Evolutionary conservation across 2,888 invertebrate genomes (phyloP).

Genomic region (Subacronicta megacephala): DNA sequence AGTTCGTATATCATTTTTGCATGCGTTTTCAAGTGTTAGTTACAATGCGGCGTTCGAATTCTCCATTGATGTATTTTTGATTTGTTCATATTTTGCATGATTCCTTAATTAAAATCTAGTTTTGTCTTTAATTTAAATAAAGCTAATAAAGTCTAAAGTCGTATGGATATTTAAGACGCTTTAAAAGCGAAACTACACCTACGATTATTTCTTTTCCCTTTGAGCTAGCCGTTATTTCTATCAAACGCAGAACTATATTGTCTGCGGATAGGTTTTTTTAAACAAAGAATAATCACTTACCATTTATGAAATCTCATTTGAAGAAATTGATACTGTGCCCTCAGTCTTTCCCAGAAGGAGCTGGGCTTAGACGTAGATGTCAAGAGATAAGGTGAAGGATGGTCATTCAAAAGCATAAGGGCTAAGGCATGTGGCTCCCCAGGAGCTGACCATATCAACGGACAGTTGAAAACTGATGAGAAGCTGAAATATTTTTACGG

Average conservation of each 20-base stretch:
- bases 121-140: too few species aligned
- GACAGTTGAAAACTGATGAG: conserved; percentile 62
- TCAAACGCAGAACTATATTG: too few species aligned
- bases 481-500: conserved; percentile 59
- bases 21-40: conserved; percentile 17
- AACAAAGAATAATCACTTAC: not conserved
- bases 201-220: too few species aligned
- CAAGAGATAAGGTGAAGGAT: not conserved
- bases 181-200: too few species aligned
- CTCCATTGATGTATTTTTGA: conserved; percentile 8
- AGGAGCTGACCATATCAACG: conserved; percentile 64
- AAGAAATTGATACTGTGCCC: not conserved
- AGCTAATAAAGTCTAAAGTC: too few species aligned
- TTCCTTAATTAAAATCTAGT: too few species aligned
- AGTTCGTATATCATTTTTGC: conserved; percentile 4
- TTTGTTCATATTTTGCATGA: not conserved
- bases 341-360: conserved; percentile 3
- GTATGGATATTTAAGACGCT: too few species aligned
- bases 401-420: conserved; percentile 17
- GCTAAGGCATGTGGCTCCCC: conserved; percentile 55
- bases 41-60: conserved; percentile 16
- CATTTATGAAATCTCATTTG: conserved; percentile 3
- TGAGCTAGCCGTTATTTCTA: too few species aligned
- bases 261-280: too few species aligned
- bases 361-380: not conserved